Base-by-base conservation (phyloP, 2,888 invertebrate species). In the Hydropsyche betteni region DNA sequence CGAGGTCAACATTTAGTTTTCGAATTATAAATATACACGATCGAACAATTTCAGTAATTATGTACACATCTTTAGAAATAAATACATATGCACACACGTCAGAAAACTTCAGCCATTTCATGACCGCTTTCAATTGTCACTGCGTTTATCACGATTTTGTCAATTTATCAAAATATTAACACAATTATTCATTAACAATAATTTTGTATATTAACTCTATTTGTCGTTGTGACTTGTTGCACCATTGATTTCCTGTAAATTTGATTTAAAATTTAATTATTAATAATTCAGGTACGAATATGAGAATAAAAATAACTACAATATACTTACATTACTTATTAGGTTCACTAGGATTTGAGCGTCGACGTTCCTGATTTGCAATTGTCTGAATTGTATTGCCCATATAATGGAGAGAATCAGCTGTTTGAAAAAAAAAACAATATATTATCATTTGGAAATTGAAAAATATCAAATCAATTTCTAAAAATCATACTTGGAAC, bases 331-430 rank as follows among this genome's bases (percentile, higher is more conserved):
- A 74, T 68, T 74, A 74, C 53, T 74, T 74, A 53, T 74, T 74
- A 51, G 79, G 79, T 38, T 79, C 79, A 36, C 73, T 78, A 36
- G 79, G 76, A 69, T 79, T 79, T 33, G 79, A 74, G 34, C 78
- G 70, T 68, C 79, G 68, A 33, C 79, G 71, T 70, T 79, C 78
- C 50, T 78, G 79, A 68, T 36, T 53, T 6, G 58, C 68, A 6
- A 76, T 61, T 5, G 70, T 52, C 36, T 78, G 79, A 2, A 44
- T 44, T 10, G 44, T 44, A 33, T 75, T 76, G 36, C 68, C 75
- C 7, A 79, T 77, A 50, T 79, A 79, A 69, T 79, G 79, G 24
- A 79, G 78, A 12, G 77, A 38, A 38, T 78, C 79, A 52, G 76
- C 77, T 77, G 50, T 12, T 71, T 50, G 6, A 68, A 68, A 38